Conservation (phyloP, 2,888 invertebrate species). For the Xestia xanthographa region DNA sequence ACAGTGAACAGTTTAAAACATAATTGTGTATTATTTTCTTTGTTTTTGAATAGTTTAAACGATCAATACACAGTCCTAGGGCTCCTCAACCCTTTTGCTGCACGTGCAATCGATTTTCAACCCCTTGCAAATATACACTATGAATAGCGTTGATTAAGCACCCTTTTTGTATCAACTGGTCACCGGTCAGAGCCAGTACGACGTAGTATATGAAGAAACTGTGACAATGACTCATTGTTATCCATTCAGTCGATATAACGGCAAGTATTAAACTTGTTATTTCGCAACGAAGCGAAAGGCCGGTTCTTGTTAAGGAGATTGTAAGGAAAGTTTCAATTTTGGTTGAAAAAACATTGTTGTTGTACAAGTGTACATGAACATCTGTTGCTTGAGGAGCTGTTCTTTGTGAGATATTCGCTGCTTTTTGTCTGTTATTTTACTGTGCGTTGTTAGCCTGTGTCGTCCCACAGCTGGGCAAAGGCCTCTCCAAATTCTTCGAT, state of each 20-base stretch:
- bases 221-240: conserved; percentile 68
- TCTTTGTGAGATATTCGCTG: conserved; percentile 1
- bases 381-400: conserved; percentile 8
- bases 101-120: conserved; percentile 69
- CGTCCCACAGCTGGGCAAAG: too few relatives aligned
- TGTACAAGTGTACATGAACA: not conserved
- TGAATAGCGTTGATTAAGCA: conserved; percentile 61
- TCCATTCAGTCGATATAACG: conserved; percentile 63
- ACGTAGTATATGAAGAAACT: conserved; percentile 55
- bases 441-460: too few relatives aligned
- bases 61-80: conserved; percentile 37
- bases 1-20: conserved; percentile 8
- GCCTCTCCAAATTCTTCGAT: too few relatives aligned
- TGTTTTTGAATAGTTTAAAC: conserved; percentile 36
- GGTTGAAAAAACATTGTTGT: conserved; percentile 36
- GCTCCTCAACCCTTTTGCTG: conserved; percentile 54
- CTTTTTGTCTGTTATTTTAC: not conserved
- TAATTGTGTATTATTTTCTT: conserved; percentile 14
- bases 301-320: conserved; percentile 54
- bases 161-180: conserved; percentile 43
- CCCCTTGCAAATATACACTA: conserved; percentile 62
- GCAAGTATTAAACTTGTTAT: conserved; percentile 58
- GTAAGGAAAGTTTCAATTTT: conserved; percentile 35
- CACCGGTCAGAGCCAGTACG: conserved; percentile 25
- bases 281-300: conserved; percentile 62